Evolutionary conservation across 2,797 vertebrate genomes (phyloP), one percentile per base, ranked within the genome.

Genomic region (Anguilla megastoma): DNA sequence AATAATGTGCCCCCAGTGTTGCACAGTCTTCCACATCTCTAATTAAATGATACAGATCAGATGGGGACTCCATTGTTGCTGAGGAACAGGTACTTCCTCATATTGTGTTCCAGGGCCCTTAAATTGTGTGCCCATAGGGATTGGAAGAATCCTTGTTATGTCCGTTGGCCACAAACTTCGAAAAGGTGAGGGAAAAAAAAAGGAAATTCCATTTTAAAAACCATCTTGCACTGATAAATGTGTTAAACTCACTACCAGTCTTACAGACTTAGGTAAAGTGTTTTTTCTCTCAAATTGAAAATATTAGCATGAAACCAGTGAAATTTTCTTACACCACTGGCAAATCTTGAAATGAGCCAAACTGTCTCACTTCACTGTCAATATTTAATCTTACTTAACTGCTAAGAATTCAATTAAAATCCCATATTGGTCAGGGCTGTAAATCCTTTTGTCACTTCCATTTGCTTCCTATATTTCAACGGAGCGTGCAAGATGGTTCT

Each of bases 71-170:
- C 91, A 91, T 94, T 94, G 93, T 95, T 92, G 86, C 82, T 86
- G 89, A 85, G 83, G 85, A 66, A 24, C 84, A 79, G 84, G 60
- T 24, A 91, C 87, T 95, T 95, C 95, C 95, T 92, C 69, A 58
- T 86, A 93, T 93, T 95, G 89, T 90, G 33, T 54, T 87, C 21
- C 33, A 30, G 48, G 33, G 6, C 16, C 76, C 76, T 80, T n/a
- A 3, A 21, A 50, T n/a, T 87, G 79, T 82, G 69, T 90, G 90
- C 88, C 88, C 91, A 90, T 89, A 24, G 36, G 14, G 76, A 80
- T 48, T 82, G 7, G 45, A 48, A 82, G 33, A 10, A 63, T 63
- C 1, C 27, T 4, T 33, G 4, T 71, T 30, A 74, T 8, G 10
- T 74, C 69, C 27, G n/a, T 66, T 66, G 63, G n/a, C 63, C 63